A percentile compares a stretch with the other conserved stretches of the same genome.
Conservation (phyloP, 1,140 invertebrate species). For the Neodiprion pinetum region DNA sequence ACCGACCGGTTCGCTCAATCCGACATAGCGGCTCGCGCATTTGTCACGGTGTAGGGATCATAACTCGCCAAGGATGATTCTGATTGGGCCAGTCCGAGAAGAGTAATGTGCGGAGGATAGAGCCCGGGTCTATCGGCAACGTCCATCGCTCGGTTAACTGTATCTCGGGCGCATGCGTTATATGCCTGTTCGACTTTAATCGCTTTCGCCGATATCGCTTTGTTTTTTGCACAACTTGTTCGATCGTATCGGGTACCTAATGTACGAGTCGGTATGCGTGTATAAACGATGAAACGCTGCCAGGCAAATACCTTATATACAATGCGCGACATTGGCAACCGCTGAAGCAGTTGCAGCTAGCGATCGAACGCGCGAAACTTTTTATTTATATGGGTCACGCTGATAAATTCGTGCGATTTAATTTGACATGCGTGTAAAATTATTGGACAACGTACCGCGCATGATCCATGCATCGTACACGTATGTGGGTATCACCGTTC, state of each 20-base stretch:
- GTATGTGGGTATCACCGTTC: too few species aligned
- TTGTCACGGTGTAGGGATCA: conserved; percentile 1
- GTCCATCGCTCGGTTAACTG: background rate
- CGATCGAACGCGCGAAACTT: too few species aligned
- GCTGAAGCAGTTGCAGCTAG: too few species aligned
- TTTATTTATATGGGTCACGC: background rate
- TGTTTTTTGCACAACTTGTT: background rate
- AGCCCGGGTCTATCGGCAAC: background rate
- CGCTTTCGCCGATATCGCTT: background rate
- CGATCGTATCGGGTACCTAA: background rate
- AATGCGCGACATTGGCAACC: too few species aligned
- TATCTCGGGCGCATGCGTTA: background rate
- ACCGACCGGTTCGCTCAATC: background rate
- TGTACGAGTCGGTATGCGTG: too few species aligned
- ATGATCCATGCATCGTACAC: too few species aligned
- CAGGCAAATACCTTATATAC: too few species aligned
- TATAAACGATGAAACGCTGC: too few species aligned
- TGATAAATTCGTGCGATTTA: background rate
- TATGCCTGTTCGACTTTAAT: background rate
- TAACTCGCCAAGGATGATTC: conserved; percentile 2
- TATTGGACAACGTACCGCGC: too few species aligned
- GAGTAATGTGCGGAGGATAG: conserved; percentile 1
- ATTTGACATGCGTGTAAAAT: background rate
- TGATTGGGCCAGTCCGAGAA: conserved; percentile 3
- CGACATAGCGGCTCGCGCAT: conserved; percentile 2